Base-by-base conservation (phyloP, 1,140 invertebrate genomes). In the Drosophila lacertosa region DNA sequence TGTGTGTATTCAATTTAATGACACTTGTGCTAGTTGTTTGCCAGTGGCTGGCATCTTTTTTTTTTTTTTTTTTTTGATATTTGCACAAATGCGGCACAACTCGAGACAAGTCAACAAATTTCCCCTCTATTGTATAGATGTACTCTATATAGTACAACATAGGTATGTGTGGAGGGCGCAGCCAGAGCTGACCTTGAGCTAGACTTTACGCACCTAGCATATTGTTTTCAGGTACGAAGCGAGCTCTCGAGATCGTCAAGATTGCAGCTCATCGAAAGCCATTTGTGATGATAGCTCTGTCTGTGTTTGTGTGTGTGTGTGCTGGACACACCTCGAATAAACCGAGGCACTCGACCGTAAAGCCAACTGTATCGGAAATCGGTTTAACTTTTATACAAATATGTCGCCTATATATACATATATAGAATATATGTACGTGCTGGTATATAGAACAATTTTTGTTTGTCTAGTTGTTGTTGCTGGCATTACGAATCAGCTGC, bases 331-430 rank as follows among this genome's bases (percentile, higher is more conserved):
- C 81, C 80, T 66, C 64, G 29, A 53, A 54, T 29, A 66, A 69
- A 55, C 40, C 74, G 62, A 54, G 15, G 62, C 75, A 77, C 26
- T 74, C 57, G 73, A 53, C 74, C 82, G 73, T 58, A 57, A 80
- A 54, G 66, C 45, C 35, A 81, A 74, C 68, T 82, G 69, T 62
- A 88, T 86, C 77, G 70, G 65, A 88, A 88, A 77, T 86, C 77
- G 74, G 39, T 53, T 80, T 77, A 69, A 45, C 53, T 71, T 53
- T 65, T 58, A 59, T 66, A 44, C 35, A 33, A 60, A 40, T 24
- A 16, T 60, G 24, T 35, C 33, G 33, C 48, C 37, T 55, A 53
- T 68, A 29, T 63, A 18, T 11, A 40, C 11, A 51, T 10, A 16
- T 26, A 16, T 54, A 26, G 9, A 10, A 51, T 10, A 16, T 26